Evolutionary conservation across 2,113 vertebrate genomes (phyloP).

Genomic region (Haemorhous mexicanus): DNA sequence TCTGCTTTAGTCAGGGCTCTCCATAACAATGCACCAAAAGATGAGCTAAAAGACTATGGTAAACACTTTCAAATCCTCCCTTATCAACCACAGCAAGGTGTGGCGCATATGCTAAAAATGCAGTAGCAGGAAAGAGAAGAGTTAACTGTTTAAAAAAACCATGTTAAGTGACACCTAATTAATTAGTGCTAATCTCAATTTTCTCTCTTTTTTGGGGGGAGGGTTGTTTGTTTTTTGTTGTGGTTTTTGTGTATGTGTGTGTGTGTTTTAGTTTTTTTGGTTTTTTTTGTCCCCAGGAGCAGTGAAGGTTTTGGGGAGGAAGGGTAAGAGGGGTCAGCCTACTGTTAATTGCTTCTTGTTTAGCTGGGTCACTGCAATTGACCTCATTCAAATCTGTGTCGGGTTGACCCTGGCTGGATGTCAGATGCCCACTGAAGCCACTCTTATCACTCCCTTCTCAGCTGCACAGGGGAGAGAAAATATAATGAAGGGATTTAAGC

Average conservation of each 20-base stretch:
- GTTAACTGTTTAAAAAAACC: neutral
- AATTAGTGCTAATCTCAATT: neutral
- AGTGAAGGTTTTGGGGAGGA: neutral
- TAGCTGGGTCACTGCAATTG: neutral
- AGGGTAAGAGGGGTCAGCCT: neutral
- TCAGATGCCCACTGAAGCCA: neutral
- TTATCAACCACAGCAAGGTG: neutral
- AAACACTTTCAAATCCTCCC: neutral
- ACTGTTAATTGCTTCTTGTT: neutral
- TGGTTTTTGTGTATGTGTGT: neutral
- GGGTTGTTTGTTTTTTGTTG: no score
- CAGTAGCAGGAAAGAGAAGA: neutral
- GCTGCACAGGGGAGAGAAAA: neutral
- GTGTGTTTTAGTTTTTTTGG: no score
- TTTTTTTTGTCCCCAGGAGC: neutral
- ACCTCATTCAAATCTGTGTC: neutral
- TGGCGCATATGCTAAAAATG: neutral
- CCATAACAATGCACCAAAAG: neutral
- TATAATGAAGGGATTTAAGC: neutral
- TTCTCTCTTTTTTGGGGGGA: accelerated
- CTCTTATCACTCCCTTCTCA: neutral
- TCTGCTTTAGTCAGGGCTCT: neutral
- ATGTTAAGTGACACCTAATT: neutral
- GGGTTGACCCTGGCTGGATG: neutral
- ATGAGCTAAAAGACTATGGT: neutral